A percentile compares a stretch with the other conserved stretches of the same genome.
phyloP scores from a whole-genome alignment of 1,140 invertebrate species.

The Rhyzopertha dominica region DNA sequence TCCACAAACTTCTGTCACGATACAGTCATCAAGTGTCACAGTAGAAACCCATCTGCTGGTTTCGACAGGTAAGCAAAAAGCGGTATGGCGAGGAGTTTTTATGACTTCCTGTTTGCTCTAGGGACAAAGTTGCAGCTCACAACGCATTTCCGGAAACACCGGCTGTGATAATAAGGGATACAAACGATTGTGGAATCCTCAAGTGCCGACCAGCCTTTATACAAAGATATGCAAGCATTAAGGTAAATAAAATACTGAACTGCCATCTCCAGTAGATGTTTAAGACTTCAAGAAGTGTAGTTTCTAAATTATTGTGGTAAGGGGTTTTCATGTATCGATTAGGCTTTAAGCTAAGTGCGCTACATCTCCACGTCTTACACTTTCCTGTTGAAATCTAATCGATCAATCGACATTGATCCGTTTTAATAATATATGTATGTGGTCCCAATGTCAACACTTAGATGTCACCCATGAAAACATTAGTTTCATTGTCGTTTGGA shows the following conservation, averaged over 20 bases:
- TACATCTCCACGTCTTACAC: too few species aligned
- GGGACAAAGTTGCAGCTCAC: conserved; percentile 30
- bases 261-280: background rate
- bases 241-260: conserved; percentile 51
- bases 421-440: too few species aligned
- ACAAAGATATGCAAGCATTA: conserved; percentile 79
- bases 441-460: too few species aligned
- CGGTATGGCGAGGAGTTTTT: background rate
- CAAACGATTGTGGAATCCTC: conserved; percentile 75
- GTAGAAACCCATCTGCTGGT: conserved; percentile 67
- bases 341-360: too few species aligned
- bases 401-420: too few species aligned
- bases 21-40: conserved; percentile 66
- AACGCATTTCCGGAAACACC: conserved; percentile 27
- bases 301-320: too few species aligned
- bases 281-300: too few species aligned
- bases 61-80: conserved; percentile 56
- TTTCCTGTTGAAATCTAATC: too few species aligned
- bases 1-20: conserved; percentile 47
- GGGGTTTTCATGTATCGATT: too few species aligned
- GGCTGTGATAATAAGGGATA: conserved; percentile 49
- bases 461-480: too few species aligned
- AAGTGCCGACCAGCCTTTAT: conserved; percentile 73
- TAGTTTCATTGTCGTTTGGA: too few species aligned
- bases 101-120: conserved; percentile 14